Evolutionary conservation across 2,113 vertebrate species (phyloP), one percentile per base, ranked within the genome.

Genomic region (Platysternon megacephalum): DNA sequence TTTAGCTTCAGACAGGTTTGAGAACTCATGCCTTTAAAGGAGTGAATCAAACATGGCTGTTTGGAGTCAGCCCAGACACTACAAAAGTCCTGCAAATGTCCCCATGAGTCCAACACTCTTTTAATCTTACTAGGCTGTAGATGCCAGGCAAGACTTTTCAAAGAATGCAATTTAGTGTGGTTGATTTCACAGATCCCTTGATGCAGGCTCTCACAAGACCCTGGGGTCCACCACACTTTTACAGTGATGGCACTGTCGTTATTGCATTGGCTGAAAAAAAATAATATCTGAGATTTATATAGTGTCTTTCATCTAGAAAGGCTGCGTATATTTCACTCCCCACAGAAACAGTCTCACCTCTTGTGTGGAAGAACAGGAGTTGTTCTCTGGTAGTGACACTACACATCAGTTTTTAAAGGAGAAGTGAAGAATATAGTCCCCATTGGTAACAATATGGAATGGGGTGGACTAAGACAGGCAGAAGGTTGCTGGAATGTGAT

Each of bases 241-340:
- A n/a, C 51, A 87, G 80, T 24, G 94, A 44, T 53, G 24, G 58
- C 35, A 32, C 7, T 74, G 3, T 22, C 2, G 22, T 35, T 9
- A 11, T 1, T 79, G 11, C 35, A 85, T 82, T 93, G 0, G 0
- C 29, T 11, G 80, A 91, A 22, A 55, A n/a, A 84, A 91, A 87
- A 86, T 1, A 13, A 8, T 81, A 65, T 14, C 10, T 84, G n/a
- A 4, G 1, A 1, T 11, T 16, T 51, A 39, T 44, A 22, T 83
- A 88, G 84, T 3, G 49, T 1, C 11, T 79, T 35, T 49, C 21
- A 92, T 74, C 29, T 12, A 24, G 81, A 87, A 76, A 5, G 0
- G 0, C 9, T 61, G 8, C 22, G 2, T 51, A 42, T 2, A 3
- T 82, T 85, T 52, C 79, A 48, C 9, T 46, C 13, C 2, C 3